phyloP scores from a whole-genome alignment of 2,888 invertebrate species.

The Lasiommata megera region DNA sequence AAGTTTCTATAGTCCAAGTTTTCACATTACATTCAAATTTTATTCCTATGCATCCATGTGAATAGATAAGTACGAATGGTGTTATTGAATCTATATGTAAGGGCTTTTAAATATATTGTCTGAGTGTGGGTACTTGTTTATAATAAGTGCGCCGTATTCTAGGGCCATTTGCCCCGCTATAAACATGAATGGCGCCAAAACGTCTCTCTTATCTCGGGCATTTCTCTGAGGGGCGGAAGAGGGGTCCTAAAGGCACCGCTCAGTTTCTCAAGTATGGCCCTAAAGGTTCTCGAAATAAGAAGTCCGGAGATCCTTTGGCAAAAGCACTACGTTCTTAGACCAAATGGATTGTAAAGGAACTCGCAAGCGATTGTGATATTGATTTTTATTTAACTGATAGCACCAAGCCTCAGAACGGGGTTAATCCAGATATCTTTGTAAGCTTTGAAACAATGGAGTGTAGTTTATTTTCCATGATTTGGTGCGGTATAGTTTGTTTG shows the following conservation, averaged over 20 bases:
- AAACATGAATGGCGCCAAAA: conserved; percentile 81
- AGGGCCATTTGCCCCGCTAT: conserved; percentile 76
- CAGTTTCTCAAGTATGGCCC: conserved; percentile 75
- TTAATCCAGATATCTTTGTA: conserved; percentile 29
- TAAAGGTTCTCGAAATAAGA: conserved; percentile 78
- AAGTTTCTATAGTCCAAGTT: conserved; percentile 24
- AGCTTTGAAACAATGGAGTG: conserved; percentile 18
- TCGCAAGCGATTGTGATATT: conserved; percentile 71
- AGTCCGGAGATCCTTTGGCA: conserved; percentile 65
- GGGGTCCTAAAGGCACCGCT: conserved; percentile 64
- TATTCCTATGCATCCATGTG: conserved; percentile 25
- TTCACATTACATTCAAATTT: conserved; percentile 22
- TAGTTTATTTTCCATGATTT: neutral
- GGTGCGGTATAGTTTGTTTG: too few species aligned
- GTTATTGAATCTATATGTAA: conserved; percentile 49
- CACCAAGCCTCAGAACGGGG: conserved; percentile 16
- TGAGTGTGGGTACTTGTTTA: conserved; percentile 61
- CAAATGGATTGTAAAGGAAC: conserved; percentile 79
- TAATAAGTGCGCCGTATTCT: conserved; percentile 77
- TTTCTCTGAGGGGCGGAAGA: conserved; percentile 77
- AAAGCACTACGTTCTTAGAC: conserved; percentile 71
- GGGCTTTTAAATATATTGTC: conserved; percentile 29
- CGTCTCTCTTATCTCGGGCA: conserved; percentile 80
- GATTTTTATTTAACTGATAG: conserved; percentile 71
- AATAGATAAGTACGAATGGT: conserved; percentile 29